These are phyloP conservation scores for Hoplostethus mediterraneus DNA, from an alignment of 2,797 vertebrate species.

Conservation along the genomic window DNA sequence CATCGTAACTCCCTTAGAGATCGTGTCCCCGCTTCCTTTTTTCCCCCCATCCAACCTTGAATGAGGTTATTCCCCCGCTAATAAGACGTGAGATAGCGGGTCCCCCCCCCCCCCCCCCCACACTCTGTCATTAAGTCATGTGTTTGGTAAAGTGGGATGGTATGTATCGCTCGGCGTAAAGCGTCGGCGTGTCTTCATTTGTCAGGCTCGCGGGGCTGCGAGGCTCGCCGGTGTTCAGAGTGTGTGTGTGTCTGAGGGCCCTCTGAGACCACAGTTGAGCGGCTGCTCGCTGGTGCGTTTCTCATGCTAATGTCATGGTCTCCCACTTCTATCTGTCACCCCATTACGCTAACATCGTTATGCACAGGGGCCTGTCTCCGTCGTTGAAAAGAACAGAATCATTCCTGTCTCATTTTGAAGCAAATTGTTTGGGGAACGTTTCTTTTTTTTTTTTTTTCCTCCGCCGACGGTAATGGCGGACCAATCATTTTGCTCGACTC, in stretches of 20 bases:
- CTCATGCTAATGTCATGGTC: conserved; percentile 88
- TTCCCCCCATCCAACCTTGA: conserved; percentile 50
- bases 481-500: conserved; percentile 84
- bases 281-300: conserved; percentile 87
- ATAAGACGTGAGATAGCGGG: conserved; percentile 69
- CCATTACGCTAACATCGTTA: conserved; percentile 88
- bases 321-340: conserved; percentile 85
- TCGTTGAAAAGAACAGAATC: conserved; percentile 84
- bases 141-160: conserved; percentile 78
- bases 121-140: conserved; percentile 76
- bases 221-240: conserved; percentile 77
- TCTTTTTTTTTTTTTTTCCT: conserved; percentile 53
- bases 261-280: conserved; percentile 84
- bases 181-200: conserved; percentile 80
- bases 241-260: conserved; percentile 77
- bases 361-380: conserved; percentile 83
- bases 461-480: conserved; percentile 70
- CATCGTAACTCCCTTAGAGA: conserved; percentile 31
- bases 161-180: conserved; percentile 77
- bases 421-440: conserved; percentile 88
- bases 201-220: conserved; percentile 76
- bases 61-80: conserved; percentile 62
- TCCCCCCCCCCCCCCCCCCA: no score
- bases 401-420: conserved; percentile 87
- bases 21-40: conserved; percentile 32